A percentile compares a stretch with the other conserved stretches of the same genome.
Evolutionary conservation across 2,797 vertebrate genomes (phyloP).

Genomic region (Tachyglossus aculeatus): DNA sequence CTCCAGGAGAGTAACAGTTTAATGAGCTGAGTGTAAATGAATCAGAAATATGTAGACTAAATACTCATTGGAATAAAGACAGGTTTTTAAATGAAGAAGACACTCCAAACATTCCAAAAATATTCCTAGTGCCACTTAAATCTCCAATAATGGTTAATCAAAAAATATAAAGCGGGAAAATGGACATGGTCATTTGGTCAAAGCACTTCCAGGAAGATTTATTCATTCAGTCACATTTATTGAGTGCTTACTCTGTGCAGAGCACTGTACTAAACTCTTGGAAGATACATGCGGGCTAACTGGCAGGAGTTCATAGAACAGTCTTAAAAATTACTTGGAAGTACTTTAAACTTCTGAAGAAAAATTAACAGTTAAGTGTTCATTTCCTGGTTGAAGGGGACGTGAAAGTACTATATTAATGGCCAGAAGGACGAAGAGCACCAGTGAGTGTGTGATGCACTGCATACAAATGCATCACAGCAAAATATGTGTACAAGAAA

Average conservation of each 20-base stretch:
- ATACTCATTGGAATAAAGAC: slow-evolving; percentile 52
- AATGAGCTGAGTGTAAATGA: slow-evolving; percentile 29
- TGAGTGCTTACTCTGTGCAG: too few relatives aligned
- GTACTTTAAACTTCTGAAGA: neutral
- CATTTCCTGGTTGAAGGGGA: neutral
- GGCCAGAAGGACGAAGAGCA: neutral
- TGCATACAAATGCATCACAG: neutral
- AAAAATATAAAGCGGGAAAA: slow-evolving; percentile 19
- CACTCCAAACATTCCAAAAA: slow-evolving; percentile 51
- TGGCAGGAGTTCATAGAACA: neutral
- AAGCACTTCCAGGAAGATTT: slow-evolving; percentile 15
- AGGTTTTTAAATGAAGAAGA: slow-evolving; percentile 39
- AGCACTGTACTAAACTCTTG: too few relatives aligned
- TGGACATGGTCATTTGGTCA: slow-evolving; percentile 6
- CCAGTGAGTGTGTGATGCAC: neutral
- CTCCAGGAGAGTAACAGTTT: slow-evolving; percentile 11
- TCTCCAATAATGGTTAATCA: slow-evolving; percentile 16
- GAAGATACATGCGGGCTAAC: neutral
- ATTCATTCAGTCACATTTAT: too few relatives aligned
- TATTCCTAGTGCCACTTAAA: slow-evolving; percentile 28
- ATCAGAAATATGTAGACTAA: slow-evolving; percentile 56
- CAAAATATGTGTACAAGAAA: neutral
- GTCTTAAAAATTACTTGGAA: slow-evolving; percentile 5
- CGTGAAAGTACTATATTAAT: neutral
- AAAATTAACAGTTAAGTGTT: neutral